Evolutionary conservation across 2,113 vertebrate species (phyloP).

Genomic region (Odontophorus gujanensis): DNA sequence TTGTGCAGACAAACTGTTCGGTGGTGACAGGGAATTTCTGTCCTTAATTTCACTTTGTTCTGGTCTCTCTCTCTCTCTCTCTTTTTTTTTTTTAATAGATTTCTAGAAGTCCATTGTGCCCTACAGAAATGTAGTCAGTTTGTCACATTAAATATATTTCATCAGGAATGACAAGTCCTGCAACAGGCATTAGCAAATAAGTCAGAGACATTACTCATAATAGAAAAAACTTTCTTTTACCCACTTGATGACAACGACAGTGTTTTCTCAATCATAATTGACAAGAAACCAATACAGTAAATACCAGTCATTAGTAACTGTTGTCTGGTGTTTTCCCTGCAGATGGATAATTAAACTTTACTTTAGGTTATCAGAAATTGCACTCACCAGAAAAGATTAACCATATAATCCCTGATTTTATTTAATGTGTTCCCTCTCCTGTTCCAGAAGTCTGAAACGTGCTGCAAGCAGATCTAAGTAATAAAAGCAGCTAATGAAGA

Average conservation of each 20-base stretch:
- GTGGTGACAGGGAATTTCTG: neutral
- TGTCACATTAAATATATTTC: neutral
- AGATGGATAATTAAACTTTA: slow-evolving; percentile 76
- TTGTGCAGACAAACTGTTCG: neutral
- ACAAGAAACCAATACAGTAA: neutral
- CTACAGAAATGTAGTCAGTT: neutral
- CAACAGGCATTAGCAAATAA: neutral
- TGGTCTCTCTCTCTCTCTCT: neutral
- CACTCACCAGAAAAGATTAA: slow-evolving; percentile 75
- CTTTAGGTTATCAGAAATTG: slow-evolving; percentile 59
- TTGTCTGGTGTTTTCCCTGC: neutral
- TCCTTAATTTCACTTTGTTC: neutral
- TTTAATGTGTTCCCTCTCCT: slow-evolving; percentile 8
- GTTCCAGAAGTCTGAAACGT: neutral
- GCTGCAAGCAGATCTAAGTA: neutral
- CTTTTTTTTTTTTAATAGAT: neutral
- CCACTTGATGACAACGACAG: neutral
- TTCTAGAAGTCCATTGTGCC: neutral
- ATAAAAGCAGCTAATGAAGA: neutral
- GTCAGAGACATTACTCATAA: neutral
- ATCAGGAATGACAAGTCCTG: neutral
- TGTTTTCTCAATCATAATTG: neutral
- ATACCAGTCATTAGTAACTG: neutral
- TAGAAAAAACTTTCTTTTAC: neutral
- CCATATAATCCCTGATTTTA: slow-evolving; percentile 54